Evolutionary conservation across 30 jellyfish, hydroid and myxozoan species (phyloP), one percentile per base, ranked within the genome.

Genomic region (Aurelia aurita): DNA sequence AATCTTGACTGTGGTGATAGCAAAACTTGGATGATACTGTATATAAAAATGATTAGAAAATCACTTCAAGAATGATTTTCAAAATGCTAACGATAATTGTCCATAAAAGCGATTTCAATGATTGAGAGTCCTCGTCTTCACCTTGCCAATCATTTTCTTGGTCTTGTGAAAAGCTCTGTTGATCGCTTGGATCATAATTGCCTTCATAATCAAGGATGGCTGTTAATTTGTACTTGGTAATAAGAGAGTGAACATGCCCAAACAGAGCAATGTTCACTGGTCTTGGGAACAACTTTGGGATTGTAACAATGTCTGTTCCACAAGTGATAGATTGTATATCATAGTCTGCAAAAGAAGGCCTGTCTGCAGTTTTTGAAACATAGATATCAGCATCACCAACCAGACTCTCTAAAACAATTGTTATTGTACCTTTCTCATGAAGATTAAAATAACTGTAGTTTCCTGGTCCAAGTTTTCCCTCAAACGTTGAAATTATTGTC

Each of bases 371-470:
- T 58, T 87, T 69, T 20, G 97, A 92, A 22, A 92, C 87, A 82
- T 92, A 92, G 27, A 92, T 44, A 51, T 92, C 98, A 21, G 95
- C 98, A 87, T 92, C 98, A 10, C 98, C 98, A 44, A 23, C 61
- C 1, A 86, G 6, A 28, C 96, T 62, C 29, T 82, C 91, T 13
- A 92, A 69, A n/a, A 92, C 70, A 5, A 92, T 69, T 10, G 96
- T 80, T 5, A 92, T 80, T 23, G 51, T 91, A 10, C 98, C 98
- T 26, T 61, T 86, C 58, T 92, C 92, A 58, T 79, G 86, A 45
- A 92, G 88, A 43, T 81, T 27, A 65, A 69, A 92, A 71, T 86
- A 86, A 35, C 91, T 15, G 72, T 86, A 92, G 82, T 92, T 92
- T 61, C 98, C 98, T 45, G 97, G 89, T 21, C 98, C 98, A 58